phyloP scores from a whole-genome alignment of 2,797 vertebrate species.

The Sebastes trivittatus region DNA sequence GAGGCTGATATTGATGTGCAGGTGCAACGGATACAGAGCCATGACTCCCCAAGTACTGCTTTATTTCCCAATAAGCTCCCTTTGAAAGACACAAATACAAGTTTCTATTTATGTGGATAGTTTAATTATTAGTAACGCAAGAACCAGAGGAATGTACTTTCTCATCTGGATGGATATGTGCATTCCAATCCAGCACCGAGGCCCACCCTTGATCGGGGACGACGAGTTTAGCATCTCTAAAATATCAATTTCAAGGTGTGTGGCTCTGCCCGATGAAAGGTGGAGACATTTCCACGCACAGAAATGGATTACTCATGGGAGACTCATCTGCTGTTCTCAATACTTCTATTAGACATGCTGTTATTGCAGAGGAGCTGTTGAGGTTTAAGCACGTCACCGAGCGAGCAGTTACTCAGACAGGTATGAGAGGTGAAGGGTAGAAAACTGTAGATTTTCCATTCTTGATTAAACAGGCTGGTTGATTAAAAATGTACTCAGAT shows the following conservation, averaged over 20 bases:
- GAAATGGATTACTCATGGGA: slow-evolving; percentile 64
- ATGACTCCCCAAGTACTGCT: slow-evolving; percentile 19
- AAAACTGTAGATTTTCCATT: slow-evolving; percentile 17
- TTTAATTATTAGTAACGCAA: slow-evolving; percentile 11
- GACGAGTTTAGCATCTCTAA: slow-evolving; percentile 42
- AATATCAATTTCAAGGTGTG: slow-evolving; percentile 76
- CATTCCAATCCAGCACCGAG: slow-evolving; percentile 8
- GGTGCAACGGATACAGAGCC: slow-evolving; percentile 42
- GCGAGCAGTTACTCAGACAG: slow-evolving; percentile 20
- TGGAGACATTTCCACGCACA: slow-evolving; percentile 60
- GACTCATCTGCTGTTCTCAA: slow-evolving; percentile 60
- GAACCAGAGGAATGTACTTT: background rate
- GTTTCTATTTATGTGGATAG: background rate
- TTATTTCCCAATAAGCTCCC: slow-evolving; percentile 15
- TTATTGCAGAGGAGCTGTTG: slow-evolving; percentile 35
- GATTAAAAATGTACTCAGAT: slow-evolving; percentile 33
- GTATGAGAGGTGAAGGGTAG: slow-evolving; percentile 4
- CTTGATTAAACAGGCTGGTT: slow-evolving; percentile 20
- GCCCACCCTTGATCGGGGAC: slow-evolving; percentile 21
- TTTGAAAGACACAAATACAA: slow-evolving; percentile 3
- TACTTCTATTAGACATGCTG: slow-evolving; percentile 55
- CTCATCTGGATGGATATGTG: slow-evolving; percentile 19
- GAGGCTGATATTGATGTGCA: slow-evolving; percentile 52
- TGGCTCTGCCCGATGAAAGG: slow-evolving; percentile 62
- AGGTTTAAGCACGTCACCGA: slow-evolving; percentile 40